Percentiles rank a stretch among this genome's conserved stretches.
Conservation (phyloP, 2,113 vertebrate genomes). For the Ivindomyrus marchei region DNA sequence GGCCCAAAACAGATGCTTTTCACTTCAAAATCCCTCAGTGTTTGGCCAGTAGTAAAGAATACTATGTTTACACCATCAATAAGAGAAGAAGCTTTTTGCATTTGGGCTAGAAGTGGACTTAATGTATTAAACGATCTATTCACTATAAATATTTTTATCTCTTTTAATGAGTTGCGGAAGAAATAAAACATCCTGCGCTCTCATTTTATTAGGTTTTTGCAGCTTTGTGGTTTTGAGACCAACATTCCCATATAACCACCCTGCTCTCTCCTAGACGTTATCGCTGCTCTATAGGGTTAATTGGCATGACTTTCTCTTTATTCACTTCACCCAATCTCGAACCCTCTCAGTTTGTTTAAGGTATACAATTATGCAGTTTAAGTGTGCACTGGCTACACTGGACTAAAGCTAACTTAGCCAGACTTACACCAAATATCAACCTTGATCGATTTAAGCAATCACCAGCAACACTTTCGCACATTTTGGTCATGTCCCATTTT, state of each 20-base stretch:
- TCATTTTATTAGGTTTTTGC: neutral
- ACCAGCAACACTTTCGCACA: neutral
- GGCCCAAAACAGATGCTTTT: neutral
- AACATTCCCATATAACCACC: neutral
- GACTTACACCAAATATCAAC: neutral
- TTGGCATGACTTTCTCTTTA: neutral
- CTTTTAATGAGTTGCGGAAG: neutral
- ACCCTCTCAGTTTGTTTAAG: neutral
- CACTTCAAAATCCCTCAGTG: neutral
- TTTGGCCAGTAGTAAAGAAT: neutral
- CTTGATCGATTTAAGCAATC: neutral
- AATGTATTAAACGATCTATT: neutral
- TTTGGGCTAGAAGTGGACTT: neutral
- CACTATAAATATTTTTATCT: neutral
- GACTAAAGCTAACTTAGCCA: neutral
- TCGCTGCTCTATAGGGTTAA: neutral
- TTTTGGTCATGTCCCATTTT: neutral
- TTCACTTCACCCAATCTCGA: neutral
- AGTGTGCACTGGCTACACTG: neutral
- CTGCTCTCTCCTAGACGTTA: neutral
- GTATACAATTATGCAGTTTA: neutral
- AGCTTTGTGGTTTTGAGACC: neutral
- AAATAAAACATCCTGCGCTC: neutral
- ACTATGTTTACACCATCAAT: neutral
- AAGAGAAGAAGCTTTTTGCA: neutral